These are phyloP conservation scores for Bombus pascuorum DNA, from an alignment of 1,140 invertebrate species.

Conservation along the genomic window DNA sequence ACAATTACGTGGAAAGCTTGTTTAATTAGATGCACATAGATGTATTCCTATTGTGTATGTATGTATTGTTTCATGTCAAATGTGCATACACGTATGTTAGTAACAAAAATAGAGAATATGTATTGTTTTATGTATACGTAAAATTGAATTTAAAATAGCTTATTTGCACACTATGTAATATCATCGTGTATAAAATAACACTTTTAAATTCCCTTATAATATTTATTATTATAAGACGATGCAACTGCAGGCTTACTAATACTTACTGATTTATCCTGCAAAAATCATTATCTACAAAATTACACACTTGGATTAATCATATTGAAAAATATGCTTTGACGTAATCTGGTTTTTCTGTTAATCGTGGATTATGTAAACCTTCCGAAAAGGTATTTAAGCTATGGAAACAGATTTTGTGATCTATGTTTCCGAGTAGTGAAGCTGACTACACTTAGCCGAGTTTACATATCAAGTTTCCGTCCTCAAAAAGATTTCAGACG, in stretches of 20 bases:
- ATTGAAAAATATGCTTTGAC: not conserved
- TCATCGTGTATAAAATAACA: too few relatives aligned
- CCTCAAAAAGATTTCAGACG: constrained; percentile 2
- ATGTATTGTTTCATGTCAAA: not conserved
- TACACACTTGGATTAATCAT: not conserved
- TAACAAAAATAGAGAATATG: not conserved
- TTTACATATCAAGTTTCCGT: constrained; percentile 22
- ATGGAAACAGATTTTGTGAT: constrained; percentile 36
- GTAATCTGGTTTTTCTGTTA: constrained; percentile 19
- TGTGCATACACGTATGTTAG: too few relatives aligned
- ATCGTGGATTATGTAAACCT: constrained; percentile 49
- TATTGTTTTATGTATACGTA: too few relatives aligned
- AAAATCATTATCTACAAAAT: not conserved
- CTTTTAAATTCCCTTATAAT: too few relatives aligned
- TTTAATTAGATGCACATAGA: not conserved
- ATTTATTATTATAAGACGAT: too few relatives aligned
- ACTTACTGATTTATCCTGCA: too few relatives aligned
- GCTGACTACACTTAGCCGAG: not conserved
- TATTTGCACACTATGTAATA: too few relatives aligned
- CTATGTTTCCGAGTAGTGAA: constrained; percentile 17
- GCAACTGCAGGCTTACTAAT: not conserved
- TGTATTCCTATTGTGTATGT: not conserved
- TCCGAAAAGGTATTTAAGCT: not conserved
- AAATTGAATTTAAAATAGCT: too few relatives aligned
- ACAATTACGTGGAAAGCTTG: not conserved